Conservation (phyloP, 2,797 vertebrate genomes). For the Picus viridis region DNA sequence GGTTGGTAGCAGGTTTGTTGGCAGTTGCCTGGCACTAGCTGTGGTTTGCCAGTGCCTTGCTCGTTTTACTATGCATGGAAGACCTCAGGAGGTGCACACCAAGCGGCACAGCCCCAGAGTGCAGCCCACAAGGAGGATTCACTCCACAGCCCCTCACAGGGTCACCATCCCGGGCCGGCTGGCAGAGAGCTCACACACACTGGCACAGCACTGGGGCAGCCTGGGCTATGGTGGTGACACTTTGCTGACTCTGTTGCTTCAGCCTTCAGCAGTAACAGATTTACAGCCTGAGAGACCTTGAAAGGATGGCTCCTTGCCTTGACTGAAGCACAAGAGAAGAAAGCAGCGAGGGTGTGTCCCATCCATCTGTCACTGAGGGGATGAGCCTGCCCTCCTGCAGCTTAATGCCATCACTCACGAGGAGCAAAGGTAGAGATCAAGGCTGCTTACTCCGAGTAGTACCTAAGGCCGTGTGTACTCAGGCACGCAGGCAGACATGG, state of each 20-base stretch:
- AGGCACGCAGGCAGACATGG: background rate
- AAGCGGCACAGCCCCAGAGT: background rate
- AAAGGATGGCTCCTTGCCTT: background rate
- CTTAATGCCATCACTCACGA: slow-evolving; percentile 23
- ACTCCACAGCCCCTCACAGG: background rate
- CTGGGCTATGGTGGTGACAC: fast-evolving
- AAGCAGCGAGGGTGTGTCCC: background rate
- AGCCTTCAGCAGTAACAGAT: background rate
- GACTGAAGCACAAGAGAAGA: background rate
- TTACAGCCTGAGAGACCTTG: background rate
- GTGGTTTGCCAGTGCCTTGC: background rate
- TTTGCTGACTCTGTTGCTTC: background rate
- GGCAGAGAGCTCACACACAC: background rate
- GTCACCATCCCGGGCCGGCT: background rate
- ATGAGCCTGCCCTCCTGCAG: background rate
- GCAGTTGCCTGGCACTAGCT: background rate
- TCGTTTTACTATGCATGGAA: background rate
- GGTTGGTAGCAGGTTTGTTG: background rate
- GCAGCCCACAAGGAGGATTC: background rate
- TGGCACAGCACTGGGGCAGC: background rate
- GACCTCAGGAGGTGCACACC: fast-evolving
- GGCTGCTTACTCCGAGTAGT: background rate
- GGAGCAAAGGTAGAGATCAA: slow-evolving; percentile 15
- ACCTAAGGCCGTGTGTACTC: background rate
- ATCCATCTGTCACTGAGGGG: slow-evolving; percentile 14